Conservation (phyloP, 2,113 vertebrate species). For the Monopterus albus region DNA sequence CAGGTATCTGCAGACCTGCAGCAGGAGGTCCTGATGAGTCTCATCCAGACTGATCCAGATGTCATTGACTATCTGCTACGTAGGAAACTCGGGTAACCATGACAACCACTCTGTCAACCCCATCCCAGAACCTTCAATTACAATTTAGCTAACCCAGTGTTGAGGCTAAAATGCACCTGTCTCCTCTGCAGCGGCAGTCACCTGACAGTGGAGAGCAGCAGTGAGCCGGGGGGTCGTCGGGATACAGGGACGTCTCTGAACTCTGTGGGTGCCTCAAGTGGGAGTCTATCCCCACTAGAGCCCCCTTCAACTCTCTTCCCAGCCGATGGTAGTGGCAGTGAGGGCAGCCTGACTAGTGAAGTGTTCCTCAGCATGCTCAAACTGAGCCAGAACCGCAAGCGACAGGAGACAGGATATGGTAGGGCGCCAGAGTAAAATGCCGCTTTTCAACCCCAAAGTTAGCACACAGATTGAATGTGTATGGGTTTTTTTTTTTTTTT, state of each 20-base stretch:
- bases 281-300: constrained; percentile 75
- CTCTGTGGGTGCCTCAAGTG: constrained; percentile 76
- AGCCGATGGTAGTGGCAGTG: constrained; percentile 31
- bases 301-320: constrained; percentile 72
- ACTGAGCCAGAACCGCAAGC: constrained; percentile 76
- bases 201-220: constrained; percentile 47
- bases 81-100: constrained; percentile 83
- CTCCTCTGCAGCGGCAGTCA: constrained; percentile 60
- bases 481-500: too few relatives aligned
- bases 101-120: neutral
- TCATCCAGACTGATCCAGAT: constrained; percentile 92
- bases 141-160: too few relatives aligned
- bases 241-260: constrained; percentile 77
- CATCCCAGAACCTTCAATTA: too few relatives aligned
- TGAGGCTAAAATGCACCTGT: too few relatives aligned
- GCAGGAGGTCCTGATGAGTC: constrained; percentile 87
- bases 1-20: constrained; percentile 91
- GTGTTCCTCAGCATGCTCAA: constrained; percentile 81
- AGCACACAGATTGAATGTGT: neutral
- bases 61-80: constrained; percentile 92
- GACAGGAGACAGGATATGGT: constrained; percentile 61
- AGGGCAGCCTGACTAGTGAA: constrained; percentile 77
- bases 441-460: too few relatives aligned
- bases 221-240: constrained; percentile 52
- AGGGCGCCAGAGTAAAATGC: too few relatives aligned